phyloP scores from a whole-genome alignment of 2,113 vertebrate species.

The Amazona vittata region DNA sequence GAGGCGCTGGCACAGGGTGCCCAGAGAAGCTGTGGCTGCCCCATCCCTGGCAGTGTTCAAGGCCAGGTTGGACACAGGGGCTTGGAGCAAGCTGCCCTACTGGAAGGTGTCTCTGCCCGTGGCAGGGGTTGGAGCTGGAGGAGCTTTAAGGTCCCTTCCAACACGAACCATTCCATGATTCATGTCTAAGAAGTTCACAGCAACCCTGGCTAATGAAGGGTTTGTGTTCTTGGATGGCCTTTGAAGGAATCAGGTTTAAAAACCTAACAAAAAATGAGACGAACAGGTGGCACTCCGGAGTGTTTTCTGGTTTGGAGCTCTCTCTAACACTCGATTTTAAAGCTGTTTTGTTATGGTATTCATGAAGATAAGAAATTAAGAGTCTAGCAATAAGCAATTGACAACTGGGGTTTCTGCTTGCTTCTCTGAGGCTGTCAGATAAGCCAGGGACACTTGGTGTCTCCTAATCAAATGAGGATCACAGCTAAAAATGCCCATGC shows the following conservation, averaged over 20 bases:
- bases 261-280: background rate
- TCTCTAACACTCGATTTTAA: background rate
- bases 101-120: fast-evolving
- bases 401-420: background rate
- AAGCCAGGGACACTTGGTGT: background rate
- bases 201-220: background rate
- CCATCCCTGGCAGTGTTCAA: no score
- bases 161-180: background rate
- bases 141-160: background rate
- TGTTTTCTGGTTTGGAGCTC: background rate
- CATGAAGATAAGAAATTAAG: background rate
- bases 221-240: background rate
- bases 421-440: background rate
- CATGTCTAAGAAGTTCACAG: background rate
- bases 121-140: background rate
- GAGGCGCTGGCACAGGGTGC: no score
- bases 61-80: no score
- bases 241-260: background rate
- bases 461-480: background rate
- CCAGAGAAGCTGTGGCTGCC: no score
- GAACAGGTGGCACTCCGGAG: background rate
- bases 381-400: background rate
- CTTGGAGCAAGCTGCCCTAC: no score
- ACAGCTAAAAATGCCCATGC: fast-evolving
- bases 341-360: background rate